Evolutionary conservation across 2,888 invertebrate species (phyloP), one percentile per base, ranked within the genome.

Genomic region (Drosophila melanosoma): DNA sequence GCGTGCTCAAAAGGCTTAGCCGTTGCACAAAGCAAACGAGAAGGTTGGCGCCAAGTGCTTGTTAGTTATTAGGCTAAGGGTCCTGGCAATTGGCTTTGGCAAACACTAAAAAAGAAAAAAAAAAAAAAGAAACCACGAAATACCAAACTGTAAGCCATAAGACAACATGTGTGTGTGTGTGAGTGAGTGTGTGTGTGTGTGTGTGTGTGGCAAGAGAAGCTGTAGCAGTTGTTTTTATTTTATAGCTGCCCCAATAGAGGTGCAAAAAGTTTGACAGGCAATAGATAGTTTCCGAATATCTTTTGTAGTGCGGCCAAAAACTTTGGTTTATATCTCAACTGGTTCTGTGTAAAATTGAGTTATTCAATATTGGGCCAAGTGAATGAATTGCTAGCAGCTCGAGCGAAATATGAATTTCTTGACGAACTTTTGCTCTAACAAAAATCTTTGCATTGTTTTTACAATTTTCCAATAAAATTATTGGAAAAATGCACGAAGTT

Each of bases 41-140:
- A 58, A 53, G 68, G 17, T 56, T 62, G 71, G 66, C 59, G 71
- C 74, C 84, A 87, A 88, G 84, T 80, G 87, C 68, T 76, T 83
- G 84, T 83, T 88, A 86, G 85, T 88, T 88, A 88, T 86, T 86
- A 86, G 78, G 71, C 78, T 80, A 82, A 78, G 83, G 74, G 82
- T 57, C 61, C 53, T 36, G 49, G 75, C 80, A 87, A 87, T 84
- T 84, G 87, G 87, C 68, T 74, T 69, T 78, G 40, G 51, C 51
- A 52, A 26, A 38, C 38, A 35, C 17, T 23, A 48, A 40, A 61
- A 40, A 40, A 42, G 42, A 4, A 23, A 45, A 1, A 10, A 2
- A 45, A 10, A 2, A 45, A 1, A 29, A 42, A 52, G 59, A 57
- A 45, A 52, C 36, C 20, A 51, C 29, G 53, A 65, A 52, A 48